phyloP scores from a whole-genome alignment of 1,140 invertebrate species.

The Mylabris phalerata region DNA sequence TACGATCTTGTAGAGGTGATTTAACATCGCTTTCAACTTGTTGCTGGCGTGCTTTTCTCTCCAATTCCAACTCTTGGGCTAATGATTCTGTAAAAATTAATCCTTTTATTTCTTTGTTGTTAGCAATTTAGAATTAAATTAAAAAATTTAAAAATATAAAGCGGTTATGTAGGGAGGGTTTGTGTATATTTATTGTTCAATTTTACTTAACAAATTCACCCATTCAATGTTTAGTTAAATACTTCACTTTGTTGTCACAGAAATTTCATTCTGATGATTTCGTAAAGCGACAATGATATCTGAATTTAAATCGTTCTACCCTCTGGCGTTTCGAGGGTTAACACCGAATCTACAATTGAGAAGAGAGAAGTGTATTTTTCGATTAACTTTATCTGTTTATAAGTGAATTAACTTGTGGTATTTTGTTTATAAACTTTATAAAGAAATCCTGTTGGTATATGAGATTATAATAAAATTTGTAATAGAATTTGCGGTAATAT shows the following conservation, averaged over 20 bases:
- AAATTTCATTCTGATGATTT: slow-evolving; percentile 31
- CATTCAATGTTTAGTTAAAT: neutral
- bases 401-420: no score
- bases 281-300: slow-evolving; percentile 34
- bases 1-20: slow-evolving; percentile 71
- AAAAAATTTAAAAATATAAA: no score
- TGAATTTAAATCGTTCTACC: slow-evolving; percentile 33
- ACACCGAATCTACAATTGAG: slow-evolving; percentile 1
- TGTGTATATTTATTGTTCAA: no score
- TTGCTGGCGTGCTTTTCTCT: slow-evolving; percentile 73
- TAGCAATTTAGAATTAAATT: no score
- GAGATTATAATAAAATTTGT: slow-evolving; percentile 33
- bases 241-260: slow-evolving; percentile 28
- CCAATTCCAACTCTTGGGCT: slow-evolving; percentile 77
- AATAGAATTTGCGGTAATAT: slow-evolving; percentile 13
- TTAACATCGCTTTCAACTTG: slow-evolving; percentile 74
- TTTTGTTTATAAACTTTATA: no score
- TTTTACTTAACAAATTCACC: no score
- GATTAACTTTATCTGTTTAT: no score
- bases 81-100: slow-evolving; percentile 61
- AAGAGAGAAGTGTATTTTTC: no score
- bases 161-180: no score
- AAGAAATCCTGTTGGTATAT: no score
- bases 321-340: no score
- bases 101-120: no score